Conservation (phyloP, 2,797 vertebrate species). For the Enteromius treurensis region DNA sequence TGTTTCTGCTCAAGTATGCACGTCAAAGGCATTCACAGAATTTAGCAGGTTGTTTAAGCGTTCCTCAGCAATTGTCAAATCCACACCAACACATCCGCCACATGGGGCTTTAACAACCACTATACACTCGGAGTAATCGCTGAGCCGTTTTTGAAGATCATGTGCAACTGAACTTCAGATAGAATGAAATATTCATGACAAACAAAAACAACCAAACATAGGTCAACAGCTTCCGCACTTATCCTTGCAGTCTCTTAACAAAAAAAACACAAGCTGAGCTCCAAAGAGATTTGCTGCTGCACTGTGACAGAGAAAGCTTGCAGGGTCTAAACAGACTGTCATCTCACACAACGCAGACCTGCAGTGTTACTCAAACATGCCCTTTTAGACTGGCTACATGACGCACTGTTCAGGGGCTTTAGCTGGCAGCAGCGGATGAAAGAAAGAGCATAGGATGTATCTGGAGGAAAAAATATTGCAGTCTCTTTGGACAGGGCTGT, state of each 20-base stretch:
- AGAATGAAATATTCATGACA: constrained; percentile 42
- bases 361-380: constrained; percentile 39
- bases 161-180: constrained; percentile 8
- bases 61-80: neutral
- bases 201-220: constrained; percentile 13
- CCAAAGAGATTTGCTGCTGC: neutral
- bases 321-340: constrained; percentile 45
- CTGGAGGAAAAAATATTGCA: constrained; percentile 9
- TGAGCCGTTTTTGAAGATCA: neutral
- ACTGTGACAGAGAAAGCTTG: neutral
- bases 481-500: constrained; percentile 8
- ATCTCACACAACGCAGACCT: constrained; percentile 38
- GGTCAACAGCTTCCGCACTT: constrained; percentile 22
- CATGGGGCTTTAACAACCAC: neutral
- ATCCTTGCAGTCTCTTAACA: neutral
- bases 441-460: constrained; percentile 23
- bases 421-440: constrained; percentile 11
- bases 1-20: constrained; percentile 30
- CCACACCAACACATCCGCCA: neutral
- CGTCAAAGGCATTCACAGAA: constrained; percentile 54
- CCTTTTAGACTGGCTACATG: constrained; percentile 37
- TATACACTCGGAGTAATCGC: neutral
- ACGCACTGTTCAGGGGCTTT: neutral
- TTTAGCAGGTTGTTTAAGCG: constrained; percentile 53
- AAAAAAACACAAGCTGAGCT: neutral